Evolutionary conservation across 2,113 vertebrate species (phyloP).

Genomic region (Chelonoidis abingdonii): DNA sequence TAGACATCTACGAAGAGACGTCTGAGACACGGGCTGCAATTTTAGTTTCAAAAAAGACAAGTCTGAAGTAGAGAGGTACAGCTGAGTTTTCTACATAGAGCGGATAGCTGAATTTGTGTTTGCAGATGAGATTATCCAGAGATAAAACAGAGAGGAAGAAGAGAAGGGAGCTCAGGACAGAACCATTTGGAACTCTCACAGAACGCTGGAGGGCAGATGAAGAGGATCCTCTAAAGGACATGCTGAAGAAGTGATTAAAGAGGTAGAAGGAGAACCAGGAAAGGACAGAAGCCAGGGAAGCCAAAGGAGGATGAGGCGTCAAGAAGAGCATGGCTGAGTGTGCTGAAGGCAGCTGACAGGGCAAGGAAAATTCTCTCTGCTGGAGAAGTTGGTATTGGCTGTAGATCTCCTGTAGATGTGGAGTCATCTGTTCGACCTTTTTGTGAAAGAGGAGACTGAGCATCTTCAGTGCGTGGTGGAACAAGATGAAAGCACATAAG

Average conservation of each 20-base stretch:
- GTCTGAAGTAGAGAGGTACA: not conserved
- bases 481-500: not conserved
- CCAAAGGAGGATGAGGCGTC: not conserved
- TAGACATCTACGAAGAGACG: not conserved
- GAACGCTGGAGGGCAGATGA: not conserved
- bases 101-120: not conserved
- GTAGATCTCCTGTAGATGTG: constrained; percentile 88
- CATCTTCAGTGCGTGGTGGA: constrained; percentile 84
- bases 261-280: not conserved
- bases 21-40: not conserved
- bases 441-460: constrained; percentile 84
- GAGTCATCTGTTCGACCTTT: constrained; percentile 83
- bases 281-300: not conserved
- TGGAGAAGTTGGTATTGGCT: constrained; percentile 93
- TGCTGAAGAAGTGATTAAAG: not conserved
- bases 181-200: not conserved
- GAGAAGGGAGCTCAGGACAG: not conserved
- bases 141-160: not conserved
- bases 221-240: not conserved
- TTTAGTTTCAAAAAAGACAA: not conserved
- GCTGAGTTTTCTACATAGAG: not conserved
- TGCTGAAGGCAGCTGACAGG: not conserved
- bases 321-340: not conserved
- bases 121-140: not conserved
- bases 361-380: constrained; percentile 36